A percentile compares a stretch with the other conserved stretches of the same genome.
These are phyloP conservation scores for Agrotis puta DNA, from an alignment of 2,888 invertebrate genomes.

Conservation along the genomic window DNA sequence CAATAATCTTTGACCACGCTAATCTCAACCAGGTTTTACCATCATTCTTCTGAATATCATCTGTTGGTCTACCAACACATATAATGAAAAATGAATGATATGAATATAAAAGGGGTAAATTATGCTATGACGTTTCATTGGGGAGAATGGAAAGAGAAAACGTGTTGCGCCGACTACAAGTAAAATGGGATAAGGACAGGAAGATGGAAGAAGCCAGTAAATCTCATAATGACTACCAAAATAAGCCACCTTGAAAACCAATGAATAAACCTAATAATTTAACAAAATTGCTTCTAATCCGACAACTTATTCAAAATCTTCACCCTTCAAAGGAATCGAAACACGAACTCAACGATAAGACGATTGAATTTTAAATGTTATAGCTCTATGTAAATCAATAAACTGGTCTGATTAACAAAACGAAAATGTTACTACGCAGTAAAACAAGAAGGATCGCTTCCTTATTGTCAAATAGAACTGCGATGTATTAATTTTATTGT, in stretches of 20 bases:
- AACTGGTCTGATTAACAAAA: constrained; percentile 57
- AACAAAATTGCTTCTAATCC: background rate
- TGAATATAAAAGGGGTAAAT: too few species aligned
- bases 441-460: constrained; percentile 53
- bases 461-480: constrained; percentile 56
- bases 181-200: too few species aligned
- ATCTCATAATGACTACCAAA: background rate
- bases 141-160: too few species aligned
- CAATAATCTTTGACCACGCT: too few species aligned
- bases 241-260: background rate
- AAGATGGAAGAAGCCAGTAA: background rate
- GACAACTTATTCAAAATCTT: background rate
- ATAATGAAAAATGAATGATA: too few species aligned
- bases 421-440: constrained; percentile 64
- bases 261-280: background rate
- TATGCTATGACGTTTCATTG: too few species aligned
- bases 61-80: too few species aligned
- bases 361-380: constrained; percentile 59
- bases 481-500: constrained; percentile 44
- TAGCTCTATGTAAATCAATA: constrained; percentile 46
- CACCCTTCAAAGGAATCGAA: constrained; percentile 41
- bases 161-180: too few species aligned
- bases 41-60: too few species aligned
- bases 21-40: too few species aligned
- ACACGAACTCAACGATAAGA: constrained; percentile 20